Evolutionary conservation across 1,140 invertebrate genomes (phyloP).

Genomic region (Leptopilina boulardi): DNA sequence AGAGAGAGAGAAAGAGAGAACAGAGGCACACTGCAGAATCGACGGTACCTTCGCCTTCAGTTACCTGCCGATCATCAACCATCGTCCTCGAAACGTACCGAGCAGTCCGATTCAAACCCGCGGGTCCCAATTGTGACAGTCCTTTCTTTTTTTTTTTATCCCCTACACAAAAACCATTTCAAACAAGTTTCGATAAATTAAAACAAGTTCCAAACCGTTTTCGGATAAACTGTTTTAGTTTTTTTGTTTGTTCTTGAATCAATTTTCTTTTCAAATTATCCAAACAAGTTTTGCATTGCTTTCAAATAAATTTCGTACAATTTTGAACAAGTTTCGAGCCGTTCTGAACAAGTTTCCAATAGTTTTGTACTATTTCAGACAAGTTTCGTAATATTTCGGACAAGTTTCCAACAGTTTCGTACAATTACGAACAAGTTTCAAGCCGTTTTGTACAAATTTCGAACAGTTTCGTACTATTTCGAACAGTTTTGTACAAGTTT

Average conservation of each 20-base stretch:
- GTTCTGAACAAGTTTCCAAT: neutral
- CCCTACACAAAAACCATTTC: neutral
- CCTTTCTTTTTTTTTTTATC: neutral
- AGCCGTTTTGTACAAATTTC: neutral
- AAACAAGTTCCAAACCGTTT: neutral
- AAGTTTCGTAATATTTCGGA: neutral
- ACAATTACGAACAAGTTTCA: too few species aligned
- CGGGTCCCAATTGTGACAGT: neutral
- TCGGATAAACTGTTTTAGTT: too few species aligned
- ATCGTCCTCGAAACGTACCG: slow-evolving; percentile 40
- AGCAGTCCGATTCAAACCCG: neutral
- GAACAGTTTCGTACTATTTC: neutral
- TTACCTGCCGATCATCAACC: slow-evolving; percentile 28
- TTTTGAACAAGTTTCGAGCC: neutral
- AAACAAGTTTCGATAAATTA: neutral
- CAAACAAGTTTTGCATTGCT: neutral
- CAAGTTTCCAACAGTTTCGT: neutral
- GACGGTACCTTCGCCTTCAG: slow-evolving; percentile 32
- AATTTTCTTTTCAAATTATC: too few species aligned
- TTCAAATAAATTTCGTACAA: neutral
- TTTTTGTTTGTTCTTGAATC: too few species aligned
- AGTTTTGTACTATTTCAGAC: neutral
- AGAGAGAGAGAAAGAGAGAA: too few species aligned
- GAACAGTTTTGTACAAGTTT: neutral
- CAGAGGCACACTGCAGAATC: slow-evolving; percentile 42